Conservation (phyloP, 2,888 invertebrate species). For the Pimpla rufipes region DNA sequence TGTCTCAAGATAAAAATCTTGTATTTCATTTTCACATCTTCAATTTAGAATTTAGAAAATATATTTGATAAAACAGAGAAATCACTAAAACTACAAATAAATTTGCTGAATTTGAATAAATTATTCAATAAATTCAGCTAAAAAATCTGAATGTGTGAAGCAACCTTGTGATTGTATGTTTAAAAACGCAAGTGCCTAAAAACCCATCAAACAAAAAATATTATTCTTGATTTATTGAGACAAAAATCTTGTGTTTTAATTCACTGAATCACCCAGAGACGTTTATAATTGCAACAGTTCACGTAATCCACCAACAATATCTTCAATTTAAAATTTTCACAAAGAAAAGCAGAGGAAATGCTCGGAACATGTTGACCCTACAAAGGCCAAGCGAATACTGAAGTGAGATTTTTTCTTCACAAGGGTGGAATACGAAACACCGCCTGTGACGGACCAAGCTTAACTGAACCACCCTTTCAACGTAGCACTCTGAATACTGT, state of each 20-base stretch:
- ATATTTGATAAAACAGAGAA: neutral
- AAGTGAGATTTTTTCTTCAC: neutral
- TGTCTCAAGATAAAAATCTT: no score
- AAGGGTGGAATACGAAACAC: slow-evolving; percentile 54
- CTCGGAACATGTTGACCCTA: neutral
- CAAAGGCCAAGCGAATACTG: neutral
- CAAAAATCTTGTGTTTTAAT: neutral
- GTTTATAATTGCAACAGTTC: neutral
- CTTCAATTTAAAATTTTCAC: neutral
- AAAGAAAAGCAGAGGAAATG: neutral
- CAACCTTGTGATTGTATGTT: no score
- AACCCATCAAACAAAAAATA: neutral
- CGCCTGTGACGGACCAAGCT: slow-evolving; percentile 59
- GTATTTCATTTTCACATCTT: no score
- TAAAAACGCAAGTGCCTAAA: no score
- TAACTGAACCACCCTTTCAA: slow-evolving; percentile 75
- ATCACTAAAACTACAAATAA: neutral
- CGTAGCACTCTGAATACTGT: slow-evolving; percentile 71
- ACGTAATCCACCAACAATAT: slow-evolving; percentile 18
- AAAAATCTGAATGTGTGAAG: no score
- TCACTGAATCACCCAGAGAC: neutral
- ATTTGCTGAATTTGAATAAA: neutral
- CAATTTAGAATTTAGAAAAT: no score
- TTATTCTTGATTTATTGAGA: neutral
- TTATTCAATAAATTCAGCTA: neutral